Conservation (phyloP, 2,888 invertebrate species). For the Noctua comes region DNA sequence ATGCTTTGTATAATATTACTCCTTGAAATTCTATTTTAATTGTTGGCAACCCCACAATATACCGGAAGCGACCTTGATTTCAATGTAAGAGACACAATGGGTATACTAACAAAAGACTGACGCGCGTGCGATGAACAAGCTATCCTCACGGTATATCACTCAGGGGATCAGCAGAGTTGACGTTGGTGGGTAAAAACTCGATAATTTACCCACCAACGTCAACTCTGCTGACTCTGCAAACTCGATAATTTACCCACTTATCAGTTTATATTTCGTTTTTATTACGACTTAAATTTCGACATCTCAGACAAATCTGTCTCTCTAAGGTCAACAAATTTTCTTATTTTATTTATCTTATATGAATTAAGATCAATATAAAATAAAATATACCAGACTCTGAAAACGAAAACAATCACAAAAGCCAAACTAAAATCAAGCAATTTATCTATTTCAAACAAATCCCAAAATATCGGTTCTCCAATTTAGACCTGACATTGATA, state of each 20-base stretch:
- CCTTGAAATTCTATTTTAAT: slow-evolving; percentile 35
- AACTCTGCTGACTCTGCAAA: no score
- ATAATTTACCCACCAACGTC: no score
- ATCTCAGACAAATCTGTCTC: neutral
- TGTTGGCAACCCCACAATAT: slow-evolving; percentile 44
- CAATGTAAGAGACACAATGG: slow-evolving; percentile 56
- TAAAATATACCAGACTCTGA: neutral
- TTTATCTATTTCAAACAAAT: slow-evolving; percentile 61
- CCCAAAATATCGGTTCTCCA: slow-evolving; percentile 60
- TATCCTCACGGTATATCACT: slow-evolving; percentile 19
- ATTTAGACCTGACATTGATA: slow-evolving; percentile 75
- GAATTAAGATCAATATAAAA: neutral
- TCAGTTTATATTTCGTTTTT: neutral
- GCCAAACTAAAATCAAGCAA: slow-evolving; percentile 35
- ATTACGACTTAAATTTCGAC: neutral
- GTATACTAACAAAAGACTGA: slow-evolving; percentile 47
- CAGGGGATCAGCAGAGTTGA: neutral
- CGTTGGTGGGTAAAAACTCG: neutral
- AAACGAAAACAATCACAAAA: slow-evolving; percentile 42
- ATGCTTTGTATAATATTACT: slow-evolving; percentile 12
- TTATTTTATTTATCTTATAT: neutral
- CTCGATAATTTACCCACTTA: neutral
- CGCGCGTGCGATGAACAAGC: slow-evolving; percentile 38
- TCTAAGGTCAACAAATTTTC: neutral
- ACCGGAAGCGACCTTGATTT: slow-evolving; percentile 59